phyloP scores from a whole-genome alignment of 2,113 vertebrate species.

The Todiramphus chloris region DNA sequence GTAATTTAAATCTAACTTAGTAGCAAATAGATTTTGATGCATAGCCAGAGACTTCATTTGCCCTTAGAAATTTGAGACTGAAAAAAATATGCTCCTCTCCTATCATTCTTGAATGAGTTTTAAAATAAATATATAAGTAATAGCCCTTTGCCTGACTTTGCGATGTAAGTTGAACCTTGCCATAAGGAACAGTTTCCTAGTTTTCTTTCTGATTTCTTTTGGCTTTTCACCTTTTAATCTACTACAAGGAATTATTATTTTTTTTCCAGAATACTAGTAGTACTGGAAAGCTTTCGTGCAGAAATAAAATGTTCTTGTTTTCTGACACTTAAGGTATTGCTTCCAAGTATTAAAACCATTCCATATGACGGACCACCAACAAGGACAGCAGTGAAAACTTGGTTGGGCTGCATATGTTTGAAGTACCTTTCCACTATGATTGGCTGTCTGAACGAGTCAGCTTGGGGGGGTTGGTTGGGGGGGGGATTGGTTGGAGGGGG shows the following conservation, averaged over 20 bases:
- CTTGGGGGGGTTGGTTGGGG: neutral
- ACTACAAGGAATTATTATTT: neutral
- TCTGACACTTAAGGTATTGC: conserved; percentile 59
- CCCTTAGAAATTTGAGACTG: neutral
- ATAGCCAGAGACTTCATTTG: neutral
- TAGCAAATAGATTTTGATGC: neutral
- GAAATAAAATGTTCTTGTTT: conserved; percentile 64
- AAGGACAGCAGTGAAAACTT: conserved; percentile 25
- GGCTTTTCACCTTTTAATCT: conserved; percentile 50
- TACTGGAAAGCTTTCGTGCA: conserved; percentile 56
- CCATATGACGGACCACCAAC: conserved; percentile 64
- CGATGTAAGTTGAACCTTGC: neutral
- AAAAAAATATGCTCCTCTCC: neutral
- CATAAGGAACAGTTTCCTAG: conserved; percentile 5
- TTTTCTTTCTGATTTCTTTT: conserved; percentile 33
- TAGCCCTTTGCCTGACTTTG: neutral
- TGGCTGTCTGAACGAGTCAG: neutral
- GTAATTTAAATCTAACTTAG: neutral
- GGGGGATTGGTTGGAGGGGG: too few relatives aligned
- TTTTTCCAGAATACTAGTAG: conserved; percentile 53
- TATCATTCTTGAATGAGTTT: neutral
- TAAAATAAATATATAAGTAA: neutral
- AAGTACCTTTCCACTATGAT: conserved; percentile 6
- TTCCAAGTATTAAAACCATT: conserved; percentile 68
- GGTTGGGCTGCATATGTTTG: neutral